Conservation (phyloP, 2,888 invertebrate genomes). For the Stenodema calcarata region DNA sequence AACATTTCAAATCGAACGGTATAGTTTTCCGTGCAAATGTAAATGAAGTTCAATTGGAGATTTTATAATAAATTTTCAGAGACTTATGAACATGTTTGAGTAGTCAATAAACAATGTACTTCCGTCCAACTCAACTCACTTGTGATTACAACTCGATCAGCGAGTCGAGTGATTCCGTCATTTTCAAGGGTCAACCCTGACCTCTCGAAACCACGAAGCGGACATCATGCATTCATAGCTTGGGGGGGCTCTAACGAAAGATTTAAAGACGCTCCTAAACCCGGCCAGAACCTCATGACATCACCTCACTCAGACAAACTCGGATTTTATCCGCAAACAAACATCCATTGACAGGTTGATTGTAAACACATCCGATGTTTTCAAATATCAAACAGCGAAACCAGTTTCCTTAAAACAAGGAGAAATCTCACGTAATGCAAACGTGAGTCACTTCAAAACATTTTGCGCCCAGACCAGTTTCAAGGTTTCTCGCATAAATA, state of each 20-base stretch:
- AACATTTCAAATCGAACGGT: too few relatives aligned
- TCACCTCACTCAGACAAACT: neutral
- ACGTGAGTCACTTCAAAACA: neutral
- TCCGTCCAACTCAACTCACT: too few relatives aligned
- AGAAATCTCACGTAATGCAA: neutral
- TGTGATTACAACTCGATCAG: too few relatives aligned
- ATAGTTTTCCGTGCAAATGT: too few relatives aligned
- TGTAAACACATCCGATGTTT: neutral
- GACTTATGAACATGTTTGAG: too few relatives aligned
- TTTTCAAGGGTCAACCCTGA: neutral
- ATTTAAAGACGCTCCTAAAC: neutral
- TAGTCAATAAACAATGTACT: too few relatives aligned
- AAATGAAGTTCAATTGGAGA: too few relatives aligned
- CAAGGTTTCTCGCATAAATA: neutral
- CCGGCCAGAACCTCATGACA: neutral
- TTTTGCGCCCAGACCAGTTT: neutral
- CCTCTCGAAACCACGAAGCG: neutral
- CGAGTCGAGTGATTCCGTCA: too few relatives aligned
- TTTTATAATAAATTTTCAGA: too few relatives aligned
- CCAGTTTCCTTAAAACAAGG: neutral
- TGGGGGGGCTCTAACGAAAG: neutral
- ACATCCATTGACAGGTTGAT: neutral
- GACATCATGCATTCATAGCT: neutral
- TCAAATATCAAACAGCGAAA: neutral
- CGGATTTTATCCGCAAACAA: neutral